phyloP scores from a whole-genome alignment of 1,140 invertebrate genomes.

The Heliconius congener region DNA sequence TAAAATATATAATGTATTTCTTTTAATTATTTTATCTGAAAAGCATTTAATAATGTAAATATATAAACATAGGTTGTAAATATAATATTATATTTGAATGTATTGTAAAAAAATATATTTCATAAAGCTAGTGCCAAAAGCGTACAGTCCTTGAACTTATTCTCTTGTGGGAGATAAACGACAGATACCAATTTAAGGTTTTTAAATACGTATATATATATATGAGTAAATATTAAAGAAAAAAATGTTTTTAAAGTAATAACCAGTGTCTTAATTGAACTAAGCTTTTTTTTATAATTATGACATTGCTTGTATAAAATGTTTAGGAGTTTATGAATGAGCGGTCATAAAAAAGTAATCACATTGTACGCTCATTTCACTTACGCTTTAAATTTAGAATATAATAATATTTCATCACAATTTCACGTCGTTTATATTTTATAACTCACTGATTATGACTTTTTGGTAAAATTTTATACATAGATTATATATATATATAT shows the following conservation, averaged over 20 bases:
- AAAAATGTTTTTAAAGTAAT: slow-evolving; percentile 1
- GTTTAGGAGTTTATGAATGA: not conserved
- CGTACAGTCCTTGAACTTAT: slow-evolving; percentile 61
- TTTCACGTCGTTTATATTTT: slow-evolving; percentile 16
- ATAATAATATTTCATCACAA: slow-evolving; percentile 28
- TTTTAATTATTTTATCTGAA: slow-evolving; percentile 45
- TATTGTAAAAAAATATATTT: slow-evolving; percentile 72
- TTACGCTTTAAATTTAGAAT: slow-evolving; percentile 30
- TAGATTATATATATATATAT: not conserved
- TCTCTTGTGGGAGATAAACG: slow-evolving; percentile 44
- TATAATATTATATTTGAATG: slow-evolving; percentile 69
- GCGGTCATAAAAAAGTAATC: slow-evolving; percentile 12
- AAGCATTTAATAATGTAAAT: slow-evolving; percentile 48
- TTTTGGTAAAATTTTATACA: slow-evolving; percentile 3
- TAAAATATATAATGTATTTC: slow-evolving; percentile 44
- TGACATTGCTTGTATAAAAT: slow-evolving; percentile 15
- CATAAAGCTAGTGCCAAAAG: slow-evolving; percentile 79
- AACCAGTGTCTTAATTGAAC: slow-evolving; percentile 12
- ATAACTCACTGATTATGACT: not conserved
- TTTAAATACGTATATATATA: slow-evolving; percentile 16
- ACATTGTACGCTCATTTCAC: slow-evolving; percentile 18
- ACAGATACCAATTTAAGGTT: slow-evolving; percentile 38
- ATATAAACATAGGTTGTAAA: slow-evolving; percentile 70
- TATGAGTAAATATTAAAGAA: slow-evolving; percentile 9
- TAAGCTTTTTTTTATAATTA: slow-evolving; percentile 14